Evolutionary conservation across 2,113 vertebrate genomes (phyloP).

Genomic region (Pandion haliaetus): DNA sequence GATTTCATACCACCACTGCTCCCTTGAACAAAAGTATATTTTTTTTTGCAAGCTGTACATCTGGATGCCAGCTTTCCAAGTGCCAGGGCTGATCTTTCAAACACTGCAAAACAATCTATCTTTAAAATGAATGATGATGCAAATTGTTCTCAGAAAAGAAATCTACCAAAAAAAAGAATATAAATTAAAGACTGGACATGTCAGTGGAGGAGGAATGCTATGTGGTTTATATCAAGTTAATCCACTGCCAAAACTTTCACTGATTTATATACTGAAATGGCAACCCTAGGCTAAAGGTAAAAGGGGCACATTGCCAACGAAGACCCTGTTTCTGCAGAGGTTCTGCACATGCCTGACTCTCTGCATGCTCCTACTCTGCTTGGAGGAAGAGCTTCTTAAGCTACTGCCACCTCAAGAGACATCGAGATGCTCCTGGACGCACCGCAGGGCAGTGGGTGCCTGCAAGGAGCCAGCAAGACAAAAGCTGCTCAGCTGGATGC

Average conservation of each 20-base stretch:
- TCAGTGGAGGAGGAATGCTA: not conserved
- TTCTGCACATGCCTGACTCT: not conserved
- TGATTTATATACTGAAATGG: constrained; percentile 35
- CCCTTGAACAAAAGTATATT: not conserved
- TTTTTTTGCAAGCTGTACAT: constrained; percentile 7
- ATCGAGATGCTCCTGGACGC: not conserved
- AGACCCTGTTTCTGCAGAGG: not conserved
- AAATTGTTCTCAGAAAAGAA: constrained; percentile 20
- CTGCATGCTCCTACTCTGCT: not conserved
- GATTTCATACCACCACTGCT: not conserved
- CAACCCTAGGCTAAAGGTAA: constrained; percentile 19
- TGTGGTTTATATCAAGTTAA: constrained; percentile 49
- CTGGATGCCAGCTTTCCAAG: constrained; percentile 48
- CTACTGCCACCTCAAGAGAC: fast-evolving
- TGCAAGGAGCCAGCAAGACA: not conserved
- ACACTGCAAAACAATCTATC: constrained; percentile 9
- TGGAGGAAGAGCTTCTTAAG: not conserved
- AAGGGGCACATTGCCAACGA: not conserved
- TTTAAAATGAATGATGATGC: constrained; percentile 8
- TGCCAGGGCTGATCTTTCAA: not conserved
- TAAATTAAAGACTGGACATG: not conserved
- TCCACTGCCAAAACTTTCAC: constrained; percentile 38
- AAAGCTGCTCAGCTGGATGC: not conserved
- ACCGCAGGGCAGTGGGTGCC: fast-evolving
- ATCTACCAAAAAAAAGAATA: not conserved